Conservation (phyloP, 2,113 vertebrate genomes). For the Athene noctua region DNA sequence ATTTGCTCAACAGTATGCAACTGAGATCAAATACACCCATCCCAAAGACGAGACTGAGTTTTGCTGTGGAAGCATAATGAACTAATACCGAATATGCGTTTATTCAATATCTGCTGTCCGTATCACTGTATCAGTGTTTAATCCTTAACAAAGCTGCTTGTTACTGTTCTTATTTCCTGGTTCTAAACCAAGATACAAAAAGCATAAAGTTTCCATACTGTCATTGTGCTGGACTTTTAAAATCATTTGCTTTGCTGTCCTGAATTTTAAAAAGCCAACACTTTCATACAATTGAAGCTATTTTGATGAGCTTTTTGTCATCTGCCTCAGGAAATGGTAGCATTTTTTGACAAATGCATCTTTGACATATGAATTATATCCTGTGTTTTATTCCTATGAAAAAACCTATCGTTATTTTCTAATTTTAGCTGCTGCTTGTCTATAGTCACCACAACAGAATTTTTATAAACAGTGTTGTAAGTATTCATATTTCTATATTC, state of each 20-base stretch:
- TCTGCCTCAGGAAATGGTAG: neutral
- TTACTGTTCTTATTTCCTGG: neutral
- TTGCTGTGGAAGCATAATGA: neutral
- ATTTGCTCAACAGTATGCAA: neutral
- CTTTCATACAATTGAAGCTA: neutral
- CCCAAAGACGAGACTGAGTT: neutral
- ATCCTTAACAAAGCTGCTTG: neutral
- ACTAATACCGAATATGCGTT: neutral
- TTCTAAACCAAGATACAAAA: neutral
- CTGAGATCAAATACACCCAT: neutral
- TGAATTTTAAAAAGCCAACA: neutral
- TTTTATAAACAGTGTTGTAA: neutral
- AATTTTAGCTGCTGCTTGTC: neutral
- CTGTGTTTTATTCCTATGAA: neutral
- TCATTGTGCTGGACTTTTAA: neutral
- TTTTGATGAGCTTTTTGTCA: neutral
- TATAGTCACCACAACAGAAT: neutral
- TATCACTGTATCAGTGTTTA: neutral
- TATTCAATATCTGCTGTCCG: neutral
- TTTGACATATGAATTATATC: slow-evolving; percentile 1
- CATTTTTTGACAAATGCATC: neutral
- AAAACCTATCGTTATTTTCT: neutral
- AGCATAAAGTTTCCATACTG: neutral
- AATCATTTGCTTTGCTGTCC: neutral
- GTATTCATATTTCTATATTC: neutral